Evolutionary conservation across 1,140 invertebrate species (phyloP).

Genomic region (Metaphire vulgaris): DNA sequence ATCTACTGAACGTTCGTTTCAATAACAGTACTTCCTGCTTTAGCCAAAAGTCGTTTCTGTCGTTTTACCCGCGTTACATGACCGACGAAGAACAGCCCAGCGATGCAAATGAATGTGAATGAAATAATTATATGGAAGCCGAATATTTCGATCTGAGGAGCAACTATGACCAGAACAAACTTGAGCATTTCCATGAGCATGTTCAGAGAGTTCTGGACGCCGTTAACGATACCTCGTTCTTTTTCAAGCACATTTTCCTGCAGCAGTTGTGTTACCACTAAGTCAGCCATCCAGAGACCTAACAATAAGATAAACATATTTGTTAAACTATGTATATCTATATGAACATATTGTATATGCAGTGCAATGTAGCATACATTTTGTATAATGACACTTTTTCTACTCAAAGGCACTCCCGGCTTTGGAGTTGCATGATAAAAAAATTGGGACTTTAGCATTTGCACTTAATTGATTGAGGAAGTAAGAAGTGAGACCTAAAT

Average conservation of each 20-base stretch:
- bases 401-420: too few species aligned
- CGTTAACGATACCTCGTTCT: slow-evolving; percentile 56
- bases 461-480: too few species aligned
- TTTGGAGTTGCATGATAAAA: too few species aligned
- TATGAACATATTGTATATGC: too few species aligned
- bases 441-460: too few species aligned
- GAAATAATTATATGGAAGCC: slow-evolving; percentile 53
- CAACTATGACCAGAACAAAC: slow-evolving; percentile 54
- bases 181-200: slow-evolving; percentile 56
- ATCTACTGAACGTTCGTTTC: background rate
- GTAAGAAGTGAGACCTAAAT: too few species aligned
- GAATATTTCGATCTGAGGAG: slow-evolving; percentile 50
- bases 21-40: background rate
- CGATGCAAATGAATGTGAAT: slow-evolving; percentile 50
- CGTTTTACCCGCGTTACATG: slow-evolving; percentile 7
- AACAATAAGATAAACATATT: slow-evolving; percentile 6
- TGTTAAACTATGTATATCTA: background rate
- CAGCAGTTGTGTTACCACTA: slow-evolving; percentile 59
- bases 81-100: slow-evolving; percentile 37
- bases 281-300: slow-evolving; percentile 58
- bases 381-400: too few species aligned
- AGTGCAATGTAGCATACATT: too few species aligned
- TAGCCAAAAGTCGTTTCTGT: background rate
- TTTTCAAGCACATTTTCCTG: slow-evolving; percentile 56
- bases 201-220: slow-evolving; percentile 58